Percentiles rank a stretch among this genome's conserved stretches.
Conservation (phyloP, 2,797 vertebrate species). For the Hoplostethus mediterraneus region DNA sequence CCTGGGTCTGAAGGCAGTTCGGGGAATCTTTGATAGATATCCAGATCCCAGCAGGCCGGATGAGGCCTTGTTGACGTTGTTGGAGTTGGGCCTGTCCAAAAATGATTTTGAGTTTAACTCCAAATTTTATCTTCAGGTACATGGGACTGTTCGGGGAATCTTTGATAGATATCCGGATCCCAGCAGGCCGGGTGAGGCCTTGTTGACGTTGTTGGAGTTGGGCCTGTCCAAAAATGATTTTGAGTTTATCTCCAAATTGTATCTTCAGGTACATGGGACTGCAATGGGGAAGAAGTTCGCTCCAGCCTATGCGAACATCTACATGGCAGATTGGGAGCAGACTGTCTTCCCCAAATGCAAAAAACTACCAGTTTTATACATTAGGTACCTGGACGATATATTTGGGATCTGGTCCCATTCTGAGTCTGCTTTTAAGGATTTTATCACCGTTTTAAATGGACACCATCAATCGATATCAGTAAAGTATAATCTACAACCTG, state of each 20-base stretch:
- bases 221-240: no score
- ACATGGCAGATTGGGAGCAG: slow-evolving; percentile 30
- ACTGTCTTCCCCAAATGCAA: background rate
- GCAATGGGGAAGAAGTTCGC: slow-evolving; percentile 35
- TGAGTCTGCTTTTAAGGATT: background rate
- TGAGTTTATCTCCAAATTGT: no score
- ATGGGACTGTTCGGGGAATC: no score
- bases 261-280: no score
- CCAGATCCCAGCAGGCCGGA: background rate
- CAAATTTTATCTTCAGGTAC: slow-evolving; percentile 13
- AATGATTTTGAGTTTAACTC: slow-evolving; percentile 34
- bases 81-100: slow-evolving; percentile 8
- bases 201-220: no score
- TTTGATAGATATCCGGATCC: no score
- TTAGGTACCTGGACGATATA: slow-evolving; percentile 24
- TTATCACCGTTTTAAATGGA: background rate
- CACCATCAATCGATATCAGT: slow-evolving; percentile 9
- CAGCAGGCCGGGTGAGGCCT: no score
- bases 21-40: background rate
- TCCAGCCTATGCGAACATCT: slow-evolving; percentile 25
- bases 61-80: background rate
- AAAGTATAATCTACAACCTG: background rate
- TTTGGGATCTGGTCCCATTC: slow-evolving; percentile 1
- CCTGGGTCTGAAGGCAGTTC: background rate
- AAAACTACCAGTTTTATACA: background rate